Percentiles rank a stretch among this genome's conserved stretches.
Conservation (phyloP, 2,113 vertebrate species). For the Burhinus bistriatus region DNA sequence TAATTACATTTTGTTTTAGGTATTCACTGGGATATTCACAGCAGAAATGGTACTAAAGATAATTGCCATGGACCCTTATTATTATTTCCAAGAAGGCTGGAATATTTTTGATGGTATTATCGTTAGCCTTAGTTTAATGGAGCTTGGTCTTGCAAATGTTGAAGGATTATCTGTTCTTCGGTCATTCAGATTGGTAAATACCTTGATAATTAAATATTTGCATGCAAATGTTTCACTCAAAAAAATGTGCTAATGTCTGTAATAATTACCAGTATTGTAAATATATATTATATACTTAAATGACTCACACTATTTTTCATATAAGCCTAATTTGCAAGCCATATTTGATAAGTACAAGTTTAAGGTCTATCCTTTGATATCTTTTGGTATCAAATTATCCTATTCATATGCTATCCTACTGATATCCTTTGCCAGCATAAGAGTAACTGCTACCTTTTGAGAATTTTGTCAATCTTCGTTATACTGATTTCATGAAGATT, state of each 20-base stretch:
- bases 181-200: slow-evolving; percentile 93
- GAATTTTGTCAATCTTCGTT: not conserved
- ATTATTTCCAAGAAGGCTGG: slow-evolving; percentile 95
- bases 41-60: slow-evolving; percentile 98
- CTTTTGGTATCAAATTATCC: not conserved
- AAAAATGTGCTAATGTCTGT: not conserved
- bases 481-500: not conserved
- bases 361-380: not conserved
- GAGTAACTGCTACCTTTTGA: not conserved
- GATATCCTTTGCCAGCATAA: not conserved
- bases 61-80: slow-evolving; percentile 93
- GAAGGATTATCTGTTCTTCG: slow-evolving; percentile 89
- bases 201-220: not conserved
- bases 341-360: not conserved
- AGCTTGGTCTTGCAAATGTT: slow-evolving; percentile 82
- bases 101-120: slow-evolving; percentile 97
- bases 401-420: not conserved
- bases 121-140: slow-evolving; percentile 92
- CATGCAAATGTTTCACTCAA: not conserved
- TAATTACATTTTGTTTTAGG: slow-evolving; percentile 72
- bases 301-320: not conserved
- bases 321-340: not conserved
- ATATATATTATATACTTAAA: not conserved
- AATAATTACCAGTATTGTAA: not conserved
- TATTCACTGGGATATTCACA: slow-evolving; percentile 95